Base-by-base conservation (phyloP, 2,888 invertebrate species). In the Euzophera pinguis region DNA sequence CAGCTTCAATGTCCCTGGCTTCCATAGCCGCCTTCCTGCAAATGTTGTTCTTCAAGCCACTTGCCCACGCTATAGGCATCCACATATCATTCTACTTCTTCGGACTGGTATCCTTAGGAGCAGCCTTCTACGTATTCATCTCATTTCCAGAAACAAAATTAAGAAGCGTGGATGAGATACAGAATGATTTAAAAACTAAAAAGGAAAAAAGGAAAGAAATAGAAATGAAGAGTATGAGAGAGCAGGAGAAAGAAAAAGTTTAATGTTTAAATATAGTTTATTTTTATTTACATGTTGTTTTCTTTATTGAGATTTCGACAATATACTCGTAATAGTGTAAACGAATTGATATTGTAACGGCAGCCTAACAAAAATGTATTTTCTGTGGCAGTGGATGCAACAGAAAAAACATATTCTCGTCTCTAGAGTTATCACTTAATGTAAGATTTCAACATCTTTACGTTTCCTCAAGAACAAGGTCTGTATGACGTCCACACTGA, bases 41-140 rank as follows among this genome's bases (percentile, higher is more conserved):
- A 63, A 71, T 81, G 55, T 56, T 83, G 12, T 81, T 86, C 68
- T 87, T 86, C 69, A 84, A 83, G 48, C 76, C 84, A 0, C 51
- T 87, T 0, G 76, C 77, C 0, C 78, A 65, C 1, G 50, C 71
- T 0, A 63, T 82, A 0, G 86, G 87, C 0, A 64, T 75, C 1
- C 72, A 84, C 54, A 72, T 71, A 0, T 70, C 81, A 0, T 86
- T 86, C 60, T 86, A 73, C 64, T 75, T 80, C 60, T 85, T 79
- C 35, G 81, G 80, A 0, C 53, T 54, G 1, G 58, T 84, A 3
- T 86, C 84, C 52, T 34, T 85, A 14, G 1, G 65, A 1, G 66
- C 78, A 35, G 67, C 80, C 0, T 4, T 70, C 0, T 86, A 82
- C 54, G 71, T 78, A 0, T 50, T 75, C 34, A 37, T 82, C 3